Evolutionary conservation across 2,113 vertebrate species (phyloP), one percentile per base, ranked within the genome.

Genomic region (Eclectus roratus): DNA sequence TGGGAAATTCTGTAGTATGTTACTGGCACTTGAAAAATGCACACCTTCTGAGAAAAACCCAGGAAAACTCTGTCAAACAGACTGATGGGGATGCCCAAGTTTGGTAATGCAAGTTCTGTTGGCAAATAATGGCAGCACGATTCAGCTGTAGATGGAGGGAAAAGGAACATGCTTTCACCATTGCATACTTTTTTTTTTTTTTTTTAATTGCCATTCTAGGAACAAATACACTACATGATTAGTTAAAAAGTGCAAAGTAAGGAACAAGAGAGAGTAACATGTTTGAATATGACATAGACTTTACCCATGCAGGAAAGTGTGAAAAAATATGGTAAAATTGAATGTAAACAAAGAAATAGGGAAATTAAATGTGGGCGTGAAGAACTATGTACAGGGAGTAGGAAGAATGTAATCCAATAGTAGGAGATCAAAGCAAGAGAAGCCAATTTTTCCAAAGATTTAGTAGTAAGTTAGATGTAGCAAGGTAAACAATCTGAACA

Each of bases 31-130:
- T 98, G 96, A 98, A 98, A 98, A 98, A 98, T 96, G 94, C 93
- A 94, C 97, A 98, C 98, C 97, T 98, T 98, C 96, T 97, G 93
- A 97, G 93, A 79, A 98, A 98, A 98, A 97, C 95, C 98, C 98
- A 98, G 98, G 97, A 98, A 98, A 98, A 98, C 96, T 97, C 97
- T 98, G 98, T 98, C 98, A 98, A 97, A 97, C 97, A 98, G 96
- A 97, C 97, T 98, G 97, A 98, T 97, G 97, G 97, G 97, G 98
- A 98, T 98, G 98, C 98, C 98, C 98, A 96, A 97, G 97, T 97
- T 98, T 95, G 95, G 97, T 95, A 96, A 95, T 89, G 86, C 49
- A 93, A 96, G 81, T 89, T 91, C 64, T 93, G 85, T 87, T 96
- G 95, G 91, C 97, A 95, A 97, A 97, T 88, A 95, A 92, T 96